Evolutionary conservation across 1,140 invertebrate genomes (phyloP).

Genomic region (Drosophila willistoni): DNA sequence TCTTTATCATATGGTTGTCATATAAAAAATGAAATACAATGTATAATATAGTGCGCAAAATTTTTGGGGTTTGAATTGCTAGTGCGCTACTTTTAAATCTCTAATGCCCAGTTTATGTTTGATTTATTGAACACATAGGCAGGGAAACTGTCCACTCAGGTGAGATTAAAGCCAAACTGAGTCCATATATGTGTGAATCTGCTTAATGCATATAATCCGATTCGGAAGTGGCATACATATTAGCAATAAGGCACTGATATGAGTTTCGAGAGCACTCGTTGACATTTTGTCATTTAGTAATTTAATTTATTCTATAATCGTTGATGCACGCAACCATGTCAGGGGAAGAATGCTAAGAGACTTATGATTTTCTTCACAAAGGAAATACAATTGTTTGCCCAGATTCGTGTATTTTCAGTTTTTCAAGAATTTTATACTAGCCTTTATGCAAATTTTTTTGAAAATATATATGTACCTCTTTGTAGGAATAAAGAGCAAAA

Average conservation of each 20-base stretch:
- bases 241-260: conserved; percentile 5
- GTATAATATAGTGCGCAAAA: not conserved
- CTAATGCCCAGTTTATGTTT: not conserved
- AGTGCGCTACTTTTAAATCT: not conserved
- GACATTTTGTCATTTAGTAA: conserved; percentile 18
- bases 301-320: conserved; percentile 12
- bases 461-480: no score
- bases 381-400: not conserved
- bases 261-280: conserved; percentile 9
- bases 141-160: not conserved
- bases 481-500: no score
- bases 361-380: no score
- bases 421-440: not conserved
- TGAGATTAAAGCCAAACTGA: not conserved
- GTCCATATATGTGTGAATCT: not conserved
- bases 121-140: not conserved
- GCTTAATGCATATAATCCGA: conserved; percentile 12
- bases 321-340: conserved; percentile 2
- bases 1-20: not conserved
- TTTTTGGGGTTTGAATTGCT: not conserved
- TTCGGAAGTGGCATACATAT: conserved; percentile 10
- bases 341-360: not conserved
- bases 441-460: no score
- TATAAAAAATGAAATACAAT: not conserved
- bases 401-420: not conserved